Conservation (phyloP, 2,797 vertebrate genomes). For the Poecilia wingei region DNA sequence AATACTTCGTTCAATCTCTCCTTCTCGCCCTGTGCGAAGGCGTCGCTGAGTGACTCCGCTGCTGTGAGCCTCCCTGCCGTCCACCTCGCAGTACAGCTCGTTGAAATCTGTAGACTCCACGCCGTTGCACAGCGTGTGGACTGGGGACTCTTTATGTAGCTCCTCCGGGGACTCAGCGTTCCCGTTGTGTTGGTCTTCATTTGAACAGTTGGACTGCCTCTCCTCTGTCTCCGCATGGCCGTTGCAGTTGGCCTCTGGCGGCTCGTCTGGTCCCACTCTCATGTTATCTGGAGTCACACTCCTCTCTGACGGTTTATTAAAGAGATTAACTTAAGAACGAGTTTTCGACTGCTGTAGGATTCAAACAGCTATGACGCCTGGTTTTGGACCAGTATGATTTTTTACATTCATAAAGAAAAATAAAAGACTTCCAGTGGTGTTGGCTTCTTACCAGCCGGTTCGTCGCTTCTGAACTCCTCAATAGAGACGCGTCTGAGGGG, state of each 20-base stretch:
- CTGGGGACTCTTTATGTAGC: conserved; percentile 29
- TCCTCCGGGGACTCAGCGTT: conserved; percentile 63
- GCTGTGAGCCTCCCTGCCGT: conserved; percentile 37
- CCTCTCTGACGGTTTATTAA: conserved; percentile 52
- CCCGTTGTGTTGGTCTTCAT: conserved; percentile 81
- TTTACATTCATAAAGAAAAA: not conserved
- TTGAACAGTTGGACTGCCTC: conserved; percentile 57
- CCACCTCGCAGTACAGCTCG: conserved; percentile 54
- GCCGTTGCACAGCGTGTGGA: conserved; percentile 70
- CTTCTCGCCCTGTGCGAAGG: conserved; percentile 47
- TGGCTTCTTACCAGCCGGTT: conserved; percentile 60
- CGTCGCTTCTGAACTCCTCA: conserved; percentile 78
- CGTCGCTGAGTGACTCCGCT: conserved; percentile 34
- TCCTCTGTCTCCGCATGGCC: conserved; percentile 80
- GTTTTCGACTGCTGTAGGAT: not conserved
- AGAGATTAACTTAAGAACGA: not conserved
- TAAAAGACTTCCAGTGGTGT: no score
- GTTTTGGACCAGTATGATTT: not conserved
- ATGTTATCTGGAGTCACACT: conserved; percentile 41
- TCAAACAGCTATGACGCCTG: not conserved
- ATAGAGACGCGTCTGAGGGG: conserved; percentile 84
- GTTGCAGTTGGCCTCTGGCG: conserved; percentile 88
- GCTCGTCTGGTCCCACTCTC: conserved; percentile 72
- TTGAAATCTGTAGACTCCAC: conserved; percentile 54
- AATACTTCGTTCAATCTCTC: conserved; percentile 59